Conservation (phyloP, 1,140 invertebrate species). For the Lepidostoma basale region DNA sequence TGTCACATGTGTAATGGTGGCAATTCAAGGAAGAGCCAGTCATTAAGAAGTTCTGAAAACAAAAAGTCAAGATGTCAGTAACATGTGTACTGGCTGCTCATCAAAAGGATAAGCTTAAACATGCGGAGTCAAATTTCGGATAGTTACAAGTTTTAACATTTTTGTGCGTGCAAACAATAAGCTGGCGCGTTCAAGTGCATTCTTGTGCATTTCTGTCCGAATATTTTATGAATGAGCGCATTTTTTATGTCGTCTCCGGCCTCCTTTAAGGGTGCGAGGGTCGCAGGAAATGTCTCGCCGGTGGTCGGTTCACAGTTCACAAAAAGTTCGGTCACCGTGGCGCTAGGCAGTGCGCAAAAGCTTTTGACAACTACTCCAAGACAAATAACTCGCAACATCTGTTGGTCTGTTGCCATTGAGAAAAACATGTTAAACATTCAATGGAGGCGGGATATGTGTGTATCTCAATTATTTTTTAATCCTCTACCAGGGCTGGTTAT, state of each 20-base stretch:
- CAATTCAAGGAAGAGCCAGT: slow-evolving; percentile 21
- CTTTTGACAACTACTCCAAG: background rate
- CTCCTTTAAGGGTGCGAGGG: slow-evolving; percentile 4
- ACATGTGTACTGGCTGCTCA: background rate
- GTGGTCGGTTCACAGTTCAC: slow-evolving; percentile 30
- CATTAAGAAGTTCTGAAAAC: background rate
- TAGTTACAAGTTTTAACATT: too few species aligned
- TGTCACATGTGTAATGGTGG: slow-evolving; percentile 20
- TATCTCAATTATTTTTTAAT: too few species aligned
- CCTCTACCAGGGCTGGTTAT: too few species aligned
- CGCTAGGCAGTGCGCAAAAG: slow-evolving; percentile 23
- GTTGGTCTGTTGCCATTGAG: slow-evolving; percentile 17
- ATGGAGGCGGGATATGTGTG: background rate
- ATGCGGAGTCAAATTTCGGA: too few species aligned
- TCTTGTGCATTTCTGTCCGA: slow-evolving; percentile 19
- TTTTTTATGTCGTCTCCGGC: slow-evolving; percentile 15
- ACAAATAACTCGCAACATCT: slow-evolving; percentile 17
- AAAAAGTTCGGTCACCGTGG: slow-evolving; percentile 31
- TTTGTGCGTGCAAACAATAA: too few species aligned
- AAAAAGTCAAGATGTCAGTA: background rate
- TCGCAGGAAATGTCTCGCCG: slow-evolving; percentile 38
- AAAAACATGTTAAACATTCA: slow-evolving; percentile 15
- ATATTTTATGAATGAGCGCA: slow-evolving; percentile 38
- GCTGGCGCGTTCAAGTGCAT: background rate
- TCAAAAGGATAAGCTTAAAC: background rate